Conservation (phyloP, 2,888 invertebrate species). For the Heliconius hortense region DNA sequence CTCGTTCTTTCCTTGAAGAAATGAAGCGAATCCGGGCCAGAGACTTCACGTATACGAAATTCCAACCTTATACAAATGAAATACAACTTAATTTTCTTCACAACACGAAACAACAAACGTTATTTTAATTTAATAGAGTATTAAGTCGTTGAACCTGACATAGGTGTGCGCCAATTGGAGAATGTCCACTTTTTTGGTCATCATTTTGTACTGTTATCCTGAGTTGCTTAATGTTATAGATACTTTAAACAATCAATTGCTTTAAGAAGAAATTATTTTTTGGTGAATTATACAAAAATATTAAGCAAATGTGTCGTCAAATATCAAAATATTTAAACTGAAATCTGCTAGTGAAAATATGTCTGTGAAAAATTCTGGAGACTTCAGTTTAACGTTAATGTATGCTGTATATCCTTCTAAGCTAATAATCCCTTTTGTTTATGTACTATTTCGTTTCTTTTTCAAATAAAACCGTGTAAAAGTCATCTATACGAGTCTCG, state of each 20-base stretch:
- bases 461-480: not conserved
- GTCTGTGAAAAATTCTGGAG: not conserved
- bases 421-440: not conserved
- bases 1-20: conserved; percentile 57
- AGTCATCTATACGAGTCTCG: conserved; percentile 27
- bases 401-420: not conserved
- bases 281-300: not conserved
- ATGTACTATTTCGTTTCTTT: not conserved
- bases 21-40: conserved; percentile 67
- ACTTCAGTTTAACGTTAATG: not conserved
- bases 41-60: conserved; percentile 46
- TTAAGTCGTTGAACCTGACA: conserved; percentile 45
- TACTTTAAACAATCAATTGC: not conserved
- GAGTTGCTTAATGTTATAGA: conserved; percentile 36
- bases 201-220: conserved; percentile 53
- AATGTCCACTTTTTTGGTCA: conserved; percentile 54
- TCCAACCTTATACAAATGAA: conserved; percentile 47
- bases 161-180: conserved; percentile 33
- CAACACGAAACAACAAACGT: conserved; percentile 39
- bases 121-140: conserved; percentile 65
- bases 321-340: too few relatives aligned
- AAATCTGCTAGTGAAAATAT: not conserved
- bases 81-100: conserved; percentile 48
- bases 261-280: not conserved
- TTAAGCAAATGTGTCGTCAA: not conserved